Base-by-base conservation (phyloP, 2,797 vertebrate genomes). In the Peromyscus aztecus region DNA sequence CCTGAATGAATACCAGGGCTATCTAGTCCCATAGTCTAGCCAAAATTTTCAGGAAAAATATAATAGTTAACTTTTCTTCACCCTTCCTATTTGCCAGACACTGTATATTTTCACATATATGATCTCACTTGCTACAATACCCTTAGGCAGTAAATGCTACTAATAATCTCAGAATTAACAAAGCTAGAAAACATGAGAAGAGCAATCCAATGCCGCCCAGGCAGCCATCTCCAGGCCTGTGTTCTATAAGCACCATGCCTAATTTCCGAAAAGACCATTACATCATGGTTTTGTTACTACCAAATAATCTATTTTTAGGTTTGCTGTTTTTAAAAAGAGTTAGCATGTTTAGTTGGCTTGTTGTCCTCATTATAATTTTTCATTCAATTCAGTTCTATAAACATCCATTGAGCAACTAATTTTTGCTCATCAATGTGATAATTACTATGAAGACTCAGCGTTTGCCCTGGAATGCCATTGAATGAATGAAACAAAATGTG, bases 241-340 rank as follows among this genome's bases (percentile, higher is more conserved):
- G 76, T 87, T 94, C 91, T 52, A 86, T 37, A 76, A 89, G n/a
- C 21, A 67, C 5, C 37, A 40, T 2, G 2, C 7, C 67, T 67
- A 6, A 43, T 76, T 90, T 92, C 59, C 23, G 19, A 19, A 49
- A 55, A 29, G n/a, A 83, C 12, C n/a, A n/a, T 73, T 88, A 55
- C 24, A 83, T 63, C n/a, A 29, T 67, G 61, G 75, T 77, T 93
- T 57, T 37, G 52, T 67, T 59, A 87, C 86, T 52, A 57, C 6
- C 40, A 71, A 89, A 82, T 1, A 69, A 63, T 76, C 12, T 34
- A 52, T 69, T 92, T 96, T 82, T 90, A 85, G n/a, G 52, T 29
- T n/a, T 90, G 17, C 23, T 65, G 8, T 93, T 88, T 94, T 94
- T 93, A 81, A 92, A 71, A 61, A 73, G 73, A 49, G 24, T 78